phyloP scores from a whole-genome alignment of 2,888 invertebrate genomes.

The Dilophus febrilis region DNA sequence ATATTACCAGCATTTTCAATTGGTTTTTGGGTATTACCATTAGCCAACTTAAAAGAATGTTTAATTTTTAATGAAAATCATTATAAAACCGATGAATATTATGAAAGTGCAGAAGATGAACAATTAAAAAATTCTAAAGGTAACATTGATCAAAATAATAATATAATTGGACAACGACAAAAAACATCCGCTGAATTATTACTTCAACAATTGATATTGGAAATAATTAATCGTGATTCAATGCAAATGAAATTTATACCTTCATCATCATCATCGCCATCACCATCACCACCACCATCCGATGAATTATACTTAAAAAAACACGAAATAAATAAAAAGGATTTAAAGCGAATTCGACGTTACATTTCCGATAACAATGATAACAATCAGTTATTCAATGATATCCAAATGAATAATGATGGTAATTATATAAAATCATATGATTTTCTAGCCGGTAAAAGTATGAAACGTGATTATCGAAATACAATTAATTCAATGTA shows the following conservation, averaged over 20 bases:
- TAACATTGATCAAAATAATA: slow-evolving; percentile 1
- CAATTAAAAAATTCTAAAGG: neutral
- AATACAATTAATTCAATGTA: neutral
- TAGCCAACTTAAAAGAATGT: slow-evolving; percentile 43
- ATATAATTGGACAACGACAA: too few relatives aligned
- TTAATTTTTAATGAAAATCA: slow-evolving; percentile 18
- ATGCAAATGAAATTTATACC: neutral
- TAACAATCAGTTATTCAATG: neutral
- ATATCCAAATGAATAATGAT: neutral
- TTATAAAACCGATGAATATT: too few relatives aligned
- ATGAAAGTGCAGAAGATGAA: neutral
- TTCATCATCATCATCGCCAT: too few relatives aligned
- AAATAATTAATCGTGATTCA: slow-evolving; percentile 1
- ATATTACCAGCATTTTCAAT: slow-evolving; percentile 48
- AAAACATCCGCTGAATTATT: slow-evolving; percentile 9
- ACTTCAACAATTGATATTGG: slow-evolving; percentile 9
- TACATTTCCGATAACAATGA: neutral
- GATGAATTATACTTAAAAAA: too few relatives aligned
- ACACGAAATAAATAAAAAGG: slow-evolving; percentile 1
- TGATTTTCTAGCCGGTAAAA: neutral
- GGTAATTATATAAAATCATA: neutral
- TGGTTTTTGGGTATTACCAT: slow-evolving; percentile 58
- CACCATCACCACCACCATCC: too few relatives aligned
- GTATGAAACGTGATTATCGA: neutral
- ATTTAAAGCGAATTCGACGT: neutral